Evolutionary conservation across 2,797 vertebrate genomes (phyloP), one percentile per base, ranked within the genome.

Genomic region (Platalea minor): DNA sequence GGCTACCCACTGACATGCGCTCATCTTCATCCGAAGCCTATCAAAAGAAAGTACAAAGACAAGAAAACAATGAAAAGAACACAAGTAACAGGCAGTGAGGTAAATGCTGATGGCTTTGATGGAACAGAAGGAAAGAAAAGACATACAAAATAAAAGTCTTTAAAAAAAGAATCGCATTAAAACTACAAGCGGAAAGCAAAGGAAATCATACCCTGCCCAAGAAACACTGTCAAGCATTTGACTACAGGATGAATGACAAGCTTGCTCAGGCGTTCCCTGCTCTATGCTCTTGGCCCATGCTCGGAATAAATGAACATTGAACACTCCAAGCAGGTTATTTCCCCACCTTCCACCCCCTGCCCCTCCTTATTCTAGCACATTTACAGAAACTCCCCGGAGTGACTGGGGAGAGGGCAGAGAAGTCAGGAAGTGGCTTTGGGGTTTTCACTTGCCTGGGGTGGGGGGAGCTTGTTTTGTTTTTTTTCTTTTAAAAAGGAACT

Each of bases 1-100:
- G 98, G 90, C 99, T 99, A 85, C 99, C 99, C 95, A 99, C 99
- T 45, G 99, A 99, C 98, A 99, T 97, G 87, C 97, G 98, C 94
- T 99, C 99, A 41, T 99, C 99, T 95, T 99, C 99, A 65, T 99
- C 99, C 4, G 99, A 99, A 72, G 98, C 98, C 99, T 99, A 94
- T 25, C 91, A 18, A 82, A 92, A 96, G 96, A 97, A 83, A 97
- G 93, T 50, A 68, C 3, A 93, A 54, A 97, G 93, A 75, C 88
- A 89, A 76, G 92, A 90, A 61, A 50, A 73, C 13, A 82, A 63
- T 59, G 97, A 97, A 97, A 93, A 93, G 37, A 61, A 35, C 31
- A 33, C 54, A 31, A 7, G 50, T 7, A 18, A 70, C 64, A 73
- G 67, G 59, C 20, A 56, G 35, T 5, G 72, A 77, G 45, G 64